phyloP scores from a whole-genome alignment of 1,140 invertebrate species.

The Hycleus cichorii region DNA sequence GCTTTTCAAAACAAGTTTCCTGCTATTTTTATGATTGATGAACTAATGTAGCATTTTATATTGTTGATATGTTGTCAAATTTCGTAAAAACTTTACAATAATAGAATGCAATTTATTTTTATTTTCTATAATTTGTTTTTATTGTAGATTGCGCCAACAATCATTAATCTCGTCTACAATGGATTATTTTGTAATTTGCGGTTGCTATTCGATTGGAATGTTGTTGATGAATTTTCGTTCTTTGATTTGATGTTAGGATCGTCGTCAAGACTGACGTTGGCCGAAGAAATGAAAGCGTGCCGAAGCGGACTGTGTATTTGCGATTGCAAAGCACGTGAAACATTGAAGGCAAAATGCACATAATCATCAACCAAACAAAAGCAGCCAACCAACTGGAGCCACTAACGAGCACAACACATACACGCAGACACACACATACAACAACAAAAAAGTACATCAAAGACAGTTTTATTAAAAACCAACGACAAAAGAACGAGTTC shows the following conservation, averaged over 20 bases:
- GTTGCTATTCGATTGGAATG: no score
- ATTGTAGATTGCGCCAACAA: no score
- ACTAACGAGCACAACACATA: conserved; percentile 28
- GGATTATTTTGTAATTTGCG: no score
- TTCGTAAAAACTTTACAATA: neutral
- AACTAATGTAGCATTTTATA: conserved; percentile 9
- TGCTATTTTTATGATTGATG: conserved; percentile 25
- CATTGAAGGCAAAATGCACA: conserved; percentile 33
- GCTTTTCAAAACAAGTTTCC: conserved; percentile 17
- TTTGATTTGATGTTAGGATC: neutral
- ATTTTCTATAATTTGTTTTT: no score
- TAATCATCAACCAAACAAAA: conserved; percentile 31
- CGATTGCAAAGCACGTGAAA: conserved; percentile 31
- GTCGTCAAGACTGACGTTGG: neutral
- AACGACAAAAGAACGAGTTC: conserved; percentile 28
- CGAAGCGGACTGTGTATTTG: conserved; percentile 3
- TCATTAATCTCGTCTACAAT: no score
- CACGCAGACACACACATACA: neutral
- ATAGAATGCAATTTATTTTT: no score
- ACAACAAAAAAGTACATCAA: conserved; percentile 19
- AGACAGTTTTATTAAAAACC: conserved; percentile 33
- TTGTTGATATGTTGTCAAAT: conserved; percentile 1
- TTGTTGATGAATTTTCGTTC: no score
- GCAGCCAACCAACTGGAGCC: conserved; percentile 23
- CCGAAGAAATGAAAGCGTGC: conserved; percentile 9